A percentile compares a stretch with the other conserved stretches of the same genome.
Conservation (phyloP, 2,113 vertebrate species). For the Cepphus grylle region DNA sequence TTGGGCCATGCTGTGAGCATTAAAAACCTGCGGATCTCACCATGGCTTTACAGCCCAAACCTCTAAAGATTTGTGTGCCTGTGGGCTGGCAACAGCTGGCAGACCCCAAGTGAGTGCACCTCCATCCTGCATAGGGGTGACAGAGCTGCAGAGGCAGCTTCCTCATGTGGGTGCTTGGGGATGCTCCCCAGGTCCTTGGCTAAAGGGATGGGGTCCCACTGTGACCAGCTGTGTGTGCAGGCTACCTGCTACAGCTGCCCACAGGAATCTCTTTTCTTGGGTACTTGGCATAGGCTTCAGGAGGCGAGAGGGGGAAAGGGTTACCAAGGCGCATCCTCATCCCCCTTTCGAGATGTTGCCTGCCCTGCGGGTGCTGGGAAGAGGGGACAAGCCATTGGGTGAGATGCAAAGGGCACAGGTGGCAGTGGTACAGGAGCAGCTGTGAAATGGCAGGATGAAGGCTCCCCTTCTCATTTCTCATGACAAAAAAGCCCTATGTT, state of each 20-base stretch:
- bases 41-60: not conserved
- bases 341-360: rapidly evolving
- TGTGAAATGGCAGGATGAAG: not conserved
- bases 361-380: not conserved
- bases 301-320: rapidly evolving
- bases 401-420: not conserved
- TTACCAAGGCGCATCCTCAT: not conserved
- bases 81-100: not conserved
- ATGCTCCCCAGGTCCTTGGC: not conserved
- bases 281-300: not conserved
- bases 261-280: not conserved
- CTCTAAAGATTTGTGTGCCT: not conserved
- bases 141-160: not conserved
- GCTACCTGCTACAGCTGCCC: not conserved
- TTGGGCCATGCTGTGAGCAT: not conserved
- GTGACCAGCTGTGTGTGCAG: rapidly evolving
- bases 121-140: not conserved
- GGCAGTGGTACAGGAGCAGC: not conserved
- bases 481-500: not conserved
- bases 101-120: rapidly evolving
- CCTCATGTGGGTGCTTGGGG: rapidly evolving
- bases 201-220: not conserved
- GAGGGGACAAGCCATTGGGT: rapidly evolving
- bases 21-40: not conserved
- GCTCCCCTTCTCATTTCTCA: not conserved